A percentile compares a stretch with the other conserved stretches of the same genome.
phyloP scores from a whole-genome alignment of 1,140 invertebrate genomes.

The Mamestra configurata region DNA sequence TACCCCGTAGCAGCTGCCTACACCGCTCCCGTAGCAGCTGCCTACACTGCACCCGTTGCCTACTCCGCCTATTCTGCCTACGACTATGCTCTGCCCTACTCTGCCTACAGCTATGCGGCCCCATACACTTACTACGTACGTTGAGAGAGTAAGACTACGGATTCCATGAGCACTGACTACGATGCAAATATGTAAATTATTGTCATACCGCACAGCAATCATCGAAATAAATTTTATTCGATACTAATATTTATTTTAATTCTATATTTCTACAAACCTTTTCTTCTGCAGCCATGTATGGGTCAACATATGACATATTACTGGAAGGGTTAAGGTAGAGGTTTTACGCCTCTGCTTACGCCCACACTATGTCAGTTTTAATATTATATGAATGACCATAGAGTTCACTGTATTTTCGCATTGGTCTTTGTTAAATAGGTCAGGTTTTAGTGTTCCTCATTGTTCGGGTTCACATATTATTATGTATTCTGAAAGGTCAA shows the following conservation, averaged over 20 bases:
- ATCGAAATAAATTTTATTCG: conserved; percentile 29
- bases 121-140: conserved; percentile 75
- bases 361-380: neutral
- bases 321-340: too few relatives aligned
- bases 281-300: neutral
- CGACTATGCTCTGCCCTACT: conserved; percentile 60
- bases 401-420: conserved; percentile 30
- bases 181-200: conserved; percentile 8
- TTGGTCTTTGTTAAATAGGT: conserved; percentile 42
- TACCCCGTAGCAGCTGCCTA: conserved; percentile 75
- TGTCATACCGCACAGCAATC: conserved; percentile 20
- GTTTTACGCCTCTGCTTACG: too few relatives aligned
- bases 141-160: conserved; percentile 49
- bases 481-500: conserved; percentile 41
- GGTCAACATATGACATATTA: too few relatives aligned
- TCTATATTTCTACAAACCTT: neutral
- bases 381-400: neutral
- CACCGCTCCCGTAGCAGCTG: conserved; percentile 71
- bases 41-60: conserved; percentile 70
- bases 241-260: conserved; percentile 19
- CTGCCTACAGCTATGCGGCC: conserved; percentile 69
- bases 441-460: conserved; percentile 23
- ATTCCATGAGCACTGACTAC: neutral
- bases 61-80: conserved; percentile 68
- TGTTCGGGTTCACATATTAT: conserved; percentile 24